These are phyloP conservation scores for Salvelinus sp. DNA, from an alignment of 2,113 vertebrate species.

Conservation along the genomic window DNA sequence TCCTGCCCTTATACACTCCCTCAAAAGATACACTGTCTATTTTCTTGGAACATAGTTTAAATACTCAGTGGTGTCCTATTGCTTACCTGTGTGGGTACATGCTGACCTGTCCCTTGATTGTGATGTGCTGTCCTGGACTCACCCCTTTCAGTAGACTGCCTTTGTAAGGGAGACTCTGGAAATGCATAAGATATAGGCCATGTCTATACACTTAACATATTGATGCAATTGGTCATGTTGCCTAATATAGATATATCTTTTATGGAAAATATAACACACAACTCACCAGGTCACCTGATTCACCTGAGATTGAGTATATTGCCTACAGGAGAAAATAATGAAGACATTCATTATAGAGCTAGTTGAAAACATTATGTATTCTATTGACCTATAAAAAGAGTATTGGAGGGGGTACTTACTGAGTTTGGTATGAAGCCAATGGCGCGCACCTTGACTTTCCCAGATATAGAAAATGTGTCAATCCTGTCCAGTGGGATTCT, in stretches of 20 bases:
- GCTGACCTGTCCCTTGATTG: slow-evolving; percentile 87
- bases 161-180: slow-evolving; percentile 83
- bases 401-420: slow-evolving; percentile 70
- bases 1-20: not conserved
- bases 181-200: not conserved
- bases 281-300: slow-evolving; percentile 79
- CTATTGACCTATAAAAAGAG: not conserved
- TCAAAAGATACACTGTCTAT: not conserved
- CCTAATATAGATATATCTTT: too few relatives aligned
- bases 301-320: slow-evolving; percentile 75
- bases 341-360: not conserved
- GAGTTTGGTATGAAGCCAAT: slow-evolving; percentile 81
- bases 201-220: not conserved
- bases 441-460: slow-evolving; percentile 81
- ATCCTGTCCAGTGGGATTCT: slow-evolving; percentile 80
- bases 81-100: slow-evolving; percentile 82
- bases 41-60: not conserved
- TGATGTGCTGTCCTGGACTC: slow-evolving; percentile 81
- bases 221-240: not conserved
- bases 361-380: not conserved
- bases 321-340: slow-evolving; percentile 54
- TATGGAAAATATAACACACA: slow-evolving; percentile 2
- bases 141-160: slow-evolving; percentile 79
- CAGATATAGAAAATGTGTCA: slow-evolving; percentile 87
- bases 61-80: not conserved